Base-by-base conservation (phyloP, 2,113 vertebrate genomes). In the Cochlearius cochlearius region DNA sequence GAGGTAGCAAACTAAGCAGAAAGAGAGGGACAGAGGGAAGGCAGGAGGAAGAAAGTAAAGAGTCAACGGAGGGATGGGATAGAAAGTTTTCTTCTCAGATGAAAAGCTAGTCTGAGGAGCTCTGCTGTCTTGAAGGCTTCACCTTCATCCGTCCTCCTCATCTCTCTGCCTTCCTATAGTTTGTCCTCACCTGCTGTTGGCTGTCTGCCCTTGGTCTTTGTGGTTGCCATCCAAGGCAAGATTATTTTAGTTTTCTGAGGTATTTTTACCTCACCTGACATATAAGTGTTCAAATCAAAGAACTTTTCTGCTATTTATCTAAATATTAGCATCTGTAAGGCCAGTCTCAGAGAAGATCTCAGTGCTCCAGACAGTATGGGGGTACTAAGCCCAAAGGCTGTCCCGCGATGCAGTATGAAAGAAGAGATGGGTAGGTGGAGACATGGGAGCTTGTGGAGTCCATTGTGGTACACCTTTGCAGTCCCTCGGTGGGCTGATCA, bases 391-490 rank as follows among this genome's bases (percentile, higher is more conserved):
- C 21, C 27, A 43, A 69, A 49, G 29, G n/a, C 62, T 63, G 30
- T 59, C 38, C 50, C 3, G 0, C 0, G 2, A 34, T 34, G 25
- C n/a, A 23, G 8, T 25, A 14, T 15, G 38, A 58, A 74, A 66
- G 13, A 63, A 34, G 68, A 16, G 39, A 8, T 26, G 41, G 20
- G 41, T 11, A 38, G 16, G 12, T 49, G 52, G 16, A 66, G 36
- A 55, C 20, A 5, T 7, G 13, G 49, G 43, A 71, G 45, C 11
- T 25, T 30, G 8, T 52, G 66, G 49, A 78, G 29, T 38, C 53
- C 52, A 29, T n/a, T 5, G 0, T 41, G 34, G 47, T 67, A 69
- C 26, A n/a, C 25, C 18, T 43, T 47, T 76, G 63, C 47, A 43
- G 32, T 50, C 21, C 21, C 25, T 49, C 3, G 1, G 47, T 32